These are phyloP conservation scores for Hydriomena furcata DNA, from an alignment of 2,888 invertebrate genomes.

Conservation along the genomic window DNA sequence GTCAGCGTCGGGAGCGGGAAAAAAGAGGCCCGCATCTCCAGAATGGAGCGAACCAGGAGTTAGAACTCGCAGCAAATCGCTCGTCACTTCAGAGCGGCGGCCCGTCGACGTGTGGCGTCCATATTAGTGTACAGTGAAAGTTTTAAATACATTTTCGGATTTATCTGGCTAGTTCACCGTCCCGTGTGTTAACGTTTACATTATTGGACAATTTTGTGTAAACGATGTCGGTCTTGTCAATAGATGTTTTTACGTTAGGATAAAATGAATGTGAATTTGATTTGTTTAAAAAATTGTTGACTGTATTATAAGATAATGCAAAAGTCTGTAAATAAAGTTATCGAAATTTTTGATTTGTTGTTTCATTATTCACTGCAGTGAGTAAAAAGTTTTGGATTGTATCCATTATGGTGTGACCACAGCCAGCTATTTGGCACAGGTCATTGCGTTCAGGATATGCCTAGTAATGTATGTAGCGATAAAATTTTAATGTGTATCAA, in stretches of 20 bases:
- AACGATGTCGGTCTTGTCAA: slow-evolving; percentile 62
- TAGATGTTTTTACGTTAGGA: slow-evolving; percentile 78
- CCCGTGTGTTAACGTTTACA: slow-evolving; percentile 48
- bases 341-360: slow-evolving; percentile 61
- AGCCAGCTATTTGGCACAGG: slow-evolving; percentile 64
- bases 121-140: slow-evolving; percentile 73
- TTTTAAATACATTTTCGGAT: slow-evolving; percentile 30
- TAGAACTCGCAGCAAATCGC: slow-evolving; percentile 71
- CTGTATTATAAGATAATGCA: slow-evolving; percentile 82
- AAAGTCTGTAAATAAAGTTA: slow-evolving; percentile 82
- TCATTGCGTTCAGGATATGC: slow-evolving; percentile 51
- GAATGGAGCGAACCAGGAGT: slow-evolving; percentile 75
- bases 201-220: slow-evolving; percentile 46
- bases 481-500: slow-evolving; percentile 43
- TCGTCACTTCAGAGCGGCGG: slow-evolving; percentile 72
- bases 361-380: slow-evolving; percentile 46
- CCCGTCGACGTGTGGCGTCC: slow-evolving; percentile 92
- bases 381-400: slow-evolving; percentile 70
- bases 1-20: slow-evolving; percentile 65
- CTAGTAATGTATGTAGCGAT: slow-evolving; percentile 49
- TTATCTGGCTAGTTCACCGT: slow-evolving; percentile 55
- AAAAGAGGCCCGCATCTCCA: slow-evolving; percentile 82
- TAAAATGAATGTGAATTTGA: slow-evolving; percentile 75
- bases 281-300: slow-evolving; percentile 80
- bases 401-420: slow-evolving; percentile 72